phyloP scores from a whole-genome alignment of 2,113 vertebrate species.

The Cynopterus brachyotis region DNA sequence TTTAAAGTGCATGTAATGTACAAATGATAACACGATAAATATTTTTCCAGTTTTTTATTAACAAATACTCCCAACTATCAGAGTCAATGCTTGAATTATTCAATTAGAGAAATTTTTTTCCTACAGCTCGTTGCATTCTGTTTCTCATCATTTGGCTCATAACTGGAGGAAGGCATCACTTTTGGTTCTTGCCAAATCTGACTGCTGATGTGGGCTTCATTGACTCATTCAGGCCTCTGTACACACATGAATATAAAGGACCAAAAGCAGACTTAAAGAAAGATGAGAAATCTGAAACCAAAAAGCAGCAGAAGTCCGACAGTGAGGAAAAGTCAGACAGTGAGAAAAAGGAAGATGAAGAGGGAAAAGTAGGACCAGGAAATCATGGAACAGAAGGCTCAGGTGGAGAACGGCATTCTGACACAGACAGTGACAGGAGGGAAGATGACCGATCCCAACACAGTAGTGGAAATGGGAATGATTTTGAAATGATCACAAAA shows the following conservation, averaged over 20 bases:
- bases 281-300: slow-evolving; percentile 88
- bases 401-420: slow-evolving; percentile 89
- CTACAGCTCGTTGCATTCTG: slow-evolving; percentile 95
- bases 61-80: neutral
- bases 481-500: slow-evolving; percentile 99
- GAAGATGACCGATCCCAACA: slow-evolving; percentile 98
- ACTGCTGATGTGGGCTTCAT: slow-evolving; percentile 99
- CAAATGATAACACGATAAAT: neutral
- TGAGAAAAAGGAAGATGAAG: slow-evolving; percentile 94
- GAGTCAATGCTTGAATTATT: slow-evolving; percentile 25
- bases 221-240: slow-evolving; percentile 98
- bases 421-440: slow-evolving; percentile 96
- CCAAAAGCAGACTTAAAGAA: slow-evolving; percentile 92
- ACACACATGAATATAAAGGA: slow-evolving; percentile 99
- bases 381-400: slow-evolving; percentile 83
- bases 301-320: slow-evolving; percentile 92
- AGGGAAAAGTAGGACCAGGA: slow-evolving; percentile 87
- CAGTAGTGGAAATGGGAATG: slow-evolving; percentile 97
- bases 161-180: slow-evolving; percentile 98
- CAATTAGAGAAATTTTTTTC: slow-evolving; percentile 1
- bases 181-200: slow-evolving; percentile 99
- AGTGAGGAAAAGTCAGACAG: slow-evolving; percentile 96
- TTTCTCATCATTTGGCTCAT: slow-evolving; percentile 99
- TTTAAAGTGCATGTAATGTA: neutral
- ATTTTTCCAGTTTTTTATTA: neutral